Base-by-base conservation (phyloP, 2,888 invertebrate genomes). In the Euzophera pinguis region DNA sequence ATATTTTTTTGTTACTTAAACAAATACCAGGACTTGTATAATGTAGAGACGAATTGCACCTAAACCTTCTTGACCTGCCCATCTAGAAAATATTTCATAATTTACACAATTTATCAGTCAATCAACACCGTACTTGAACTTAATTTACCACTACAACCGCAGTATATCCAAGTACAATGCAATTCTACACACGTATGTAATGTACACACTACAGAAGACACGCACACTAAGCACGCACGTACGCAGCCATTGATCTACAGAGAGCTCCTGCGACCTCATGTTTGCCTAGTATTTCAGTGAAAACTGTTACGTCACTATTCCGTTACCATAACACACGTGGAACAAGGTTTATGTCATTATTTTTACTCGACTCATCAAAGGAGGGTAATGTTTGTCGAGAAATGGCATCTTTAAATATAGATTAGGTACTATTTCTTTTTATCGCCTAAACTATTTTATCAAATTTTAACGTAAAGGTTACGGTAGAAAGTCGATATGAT, bases 291-390 rank as follows among this genome's bases (percentile, higher is more conserved):
- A 78, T 56, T 65, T 62, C 59, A 59, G 69, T 64, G 61, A 64
- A 63, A 71, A 70, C 61, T 62, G 65, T 81, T 82, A 78, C 82
- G 82, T 82, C 82, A 81, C 65, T 67, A 66, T 67, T 61, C 67
- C 68, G 69, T 67, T 55, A 57, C 54, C 50, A 52, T 48, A 50
- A 45, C 52, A 51, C 47, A 32, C 32, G 43, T 53, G 50, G 7
- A 45, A 17, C 2, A 22, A 5, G 35, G 22, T 12, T 14, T 16
- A 8, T 39, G 22, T 22, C 22, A 22, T 22, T 22, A 22, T 22
- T 22, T 22, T 22, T 22, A 22, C 22, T 5, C 22, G 22, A 22
- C 22, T 22, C 3, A 3, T 22, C 22, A 8, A 34, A 34, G 34
- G 34, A 34, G 2, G 34, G 34, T 8, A 5, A 10, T 34, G 10